A percentile compares a stretch with the other conserved stretches of the same genome.
Conservation (phyloP, 2,113 vertebrate genomes). For the Sylvietta virens region DNA sequence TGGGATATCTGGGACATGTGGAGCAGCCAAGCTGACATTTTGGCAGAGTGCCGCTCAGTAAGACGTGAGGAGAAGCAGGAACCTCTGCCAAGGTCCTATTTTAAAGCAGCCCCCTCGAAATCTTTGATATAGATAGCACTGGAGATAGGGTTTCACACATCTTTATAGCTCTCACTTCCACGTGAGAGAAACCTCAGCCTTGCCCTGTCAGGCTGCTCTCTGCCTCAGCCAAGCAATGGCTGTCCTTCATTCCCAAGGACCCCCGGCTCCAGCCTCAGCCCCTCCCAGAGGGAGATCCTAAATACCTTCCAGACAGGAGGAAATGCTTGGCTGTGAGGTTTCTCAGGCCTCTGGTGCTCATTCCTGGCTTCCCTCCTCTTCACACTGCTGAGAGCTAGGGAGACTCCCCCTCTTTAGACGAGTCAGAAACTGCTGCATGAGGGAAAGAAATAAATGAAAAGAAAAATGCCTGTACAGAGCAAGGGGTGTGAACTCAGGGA, state of each 20-base stretch:
- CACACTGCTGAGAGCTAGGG: background rate
- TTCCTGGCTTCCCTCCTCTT: background rate
- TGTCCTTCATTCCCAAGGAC: background rate
- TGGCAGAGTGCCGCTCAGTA: background rate
- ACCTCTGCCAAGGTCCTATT: constrained; percentile 7
- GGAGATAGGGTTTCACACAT: background rate
- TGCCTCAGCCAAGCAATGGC: background rate
- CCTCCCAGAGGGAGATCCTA: background rate
- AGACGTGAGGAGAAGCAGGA: constrained; percentile 26
- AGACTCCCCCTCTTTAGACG: background rate
- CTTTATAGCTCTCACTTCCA: constrained; percentile 29
- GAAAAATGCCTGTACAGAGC: background rate
- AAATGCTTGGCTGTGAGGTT: background rate
- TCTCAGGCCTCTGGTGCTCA: background rate
- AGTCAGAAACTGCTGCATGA: background rate
- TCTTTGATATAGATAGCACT: constrained; percentile 28
- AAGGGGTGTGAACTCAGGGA: background rate
- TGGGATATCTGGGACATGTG: background rate
- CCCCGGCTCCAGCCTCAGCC: background rate
- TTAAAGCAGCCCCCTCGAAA: constrained; percentile 12
- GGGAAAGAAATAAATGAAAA: background rate
- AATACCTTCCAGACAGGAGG: background rate
- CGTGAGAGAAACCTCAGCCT: constrained; percentile 36
- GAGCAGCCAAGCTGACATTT: constrained; percentile 7
- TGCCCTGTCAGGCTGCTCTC: background rate